phyloP scores from a whole-genome alignment of 2,888 invertebrate species.

The Dryocosmus kuriphilus region DNA sequence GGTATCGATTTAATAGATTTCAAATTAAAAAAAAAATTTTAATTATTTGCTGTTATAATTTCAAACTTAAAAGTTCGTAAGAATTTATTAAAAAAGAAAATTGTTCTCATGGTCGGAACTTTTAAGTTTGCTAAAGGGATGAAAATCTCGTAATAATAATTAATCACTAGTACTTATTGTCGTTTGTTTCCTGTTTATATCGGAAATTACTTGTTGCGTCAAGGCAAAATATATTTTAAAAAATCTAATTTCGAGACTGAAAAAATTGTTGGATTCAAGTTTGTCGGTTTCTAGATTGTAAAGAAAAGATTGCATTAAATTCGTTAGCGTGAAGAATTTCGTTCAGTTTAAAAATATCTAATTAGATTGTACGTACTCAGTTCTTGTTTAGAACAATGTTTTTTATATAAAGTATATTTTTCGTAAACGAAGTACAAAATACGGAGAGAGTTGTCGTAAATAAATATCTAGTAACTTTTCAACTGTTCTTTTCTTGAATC shows the following conservation, averaged over 20 bases:
- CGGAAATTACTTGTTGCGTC: neutral
- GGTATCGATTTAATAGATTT: no score
- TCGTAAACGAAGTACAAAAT: conserved; percentile 6
- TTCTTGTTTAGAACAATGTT: neutral
- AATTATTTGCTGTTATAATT: neutral
- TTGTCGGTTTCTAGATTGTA: neutral
- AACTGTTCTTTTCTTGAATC: no score
- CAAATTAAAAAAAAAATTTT: neutral
- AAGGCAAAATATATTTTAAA: neutral
- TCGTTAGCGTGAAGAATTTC: neutral
- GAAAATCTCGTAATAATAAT: neutral
- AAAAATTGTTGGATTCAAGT: neutral
- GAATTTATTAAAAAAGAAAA: neutral
- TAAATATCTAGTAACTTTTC: neutral
- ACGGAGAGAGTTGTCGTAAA: neutral
- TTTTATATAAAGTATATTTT: neutral
- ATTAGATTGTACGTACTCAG: neutral
- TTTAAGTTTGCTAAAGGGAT: neutral
- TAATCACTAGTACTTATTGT: neutral
- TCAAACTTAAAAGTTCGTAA: neutral
- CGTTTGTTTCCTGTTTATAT: neutral
- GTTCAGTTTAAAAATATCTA: neutral
- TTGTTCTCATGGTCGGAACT: neutral
- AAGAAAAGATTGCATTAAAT: neutral
- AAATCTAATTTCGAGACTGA: neutral